These are phyloP conservation scores for Oscheius myriophilus DNA, from an alignment of 2,888 invertebrate genomes.

Conservation along the genomic window DNA sequence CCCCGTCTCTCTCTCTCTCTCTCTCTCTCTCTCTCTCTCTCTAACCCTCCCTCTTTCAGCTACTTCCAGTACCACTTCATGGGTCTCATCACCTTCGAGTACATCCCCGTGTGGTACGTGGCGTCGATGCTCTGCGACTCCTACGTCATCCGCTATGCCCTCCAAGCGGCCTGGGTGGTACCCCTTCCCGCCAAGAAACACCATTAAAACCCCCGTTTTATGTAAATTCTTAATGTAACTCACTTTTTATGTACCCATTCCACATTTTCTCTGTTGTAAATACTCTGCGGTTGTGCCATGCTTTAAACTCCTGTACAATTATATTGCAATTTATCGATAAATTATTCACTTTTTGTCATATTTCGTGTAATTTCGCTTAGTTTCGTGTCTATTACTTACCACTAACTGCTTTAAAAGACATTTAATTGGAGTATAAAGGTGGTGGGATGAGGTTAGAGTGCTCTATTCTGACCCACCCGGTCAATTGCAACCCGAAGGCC, in stretches of 20 bases:
- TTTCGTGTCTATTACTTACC: too few species aligned
- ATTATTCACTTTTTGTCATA: too few species aligned
- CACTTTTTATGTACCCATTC: not conserved
- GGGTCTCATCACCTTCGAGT: slow-evolving; percentile 75
- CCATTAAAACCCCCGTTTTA: not conserved
- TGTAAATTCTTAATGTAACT: not conserved
- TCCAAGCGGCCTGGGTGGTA: slow-evolving; percentile 29
- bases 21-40: too few species aligned
- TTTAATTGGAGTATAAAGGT: too few species aligned
- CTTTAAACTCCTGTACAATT: not conserved
- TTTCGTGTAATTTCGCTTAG: too few species aligned
- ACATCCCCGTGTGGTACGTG: slow-evolving; percentile 74
- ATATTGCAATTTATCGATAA: too few species aligned
- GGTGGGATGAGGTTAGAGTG: slow-evolving; percentile 13
- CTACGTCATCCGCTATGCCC: slow-evolving; percentile 63
- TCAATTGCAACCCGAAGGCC: slow-evolving; percentile 2
- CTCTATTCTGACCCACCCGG: not conserved
- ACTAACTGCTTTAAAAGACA: too few species aligned
- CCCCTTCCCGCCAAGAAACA: not conserved
- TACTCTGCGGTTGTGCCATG: not conserved
- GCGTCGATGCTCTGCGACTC: slow-evolving; percentile 69
- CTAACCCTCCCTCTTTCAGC: slow-evolving; percentile 47
- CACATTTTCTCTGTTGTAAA: not conserved
- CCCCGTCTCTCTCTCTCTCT: not conserved
- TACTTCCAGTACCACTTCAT: slow-evolving; percentile 73